phyloP scores from a whole-genome alignment of 2,113 vertebrate genomes.

The Ptychochromis oligacanthus region DNA sequence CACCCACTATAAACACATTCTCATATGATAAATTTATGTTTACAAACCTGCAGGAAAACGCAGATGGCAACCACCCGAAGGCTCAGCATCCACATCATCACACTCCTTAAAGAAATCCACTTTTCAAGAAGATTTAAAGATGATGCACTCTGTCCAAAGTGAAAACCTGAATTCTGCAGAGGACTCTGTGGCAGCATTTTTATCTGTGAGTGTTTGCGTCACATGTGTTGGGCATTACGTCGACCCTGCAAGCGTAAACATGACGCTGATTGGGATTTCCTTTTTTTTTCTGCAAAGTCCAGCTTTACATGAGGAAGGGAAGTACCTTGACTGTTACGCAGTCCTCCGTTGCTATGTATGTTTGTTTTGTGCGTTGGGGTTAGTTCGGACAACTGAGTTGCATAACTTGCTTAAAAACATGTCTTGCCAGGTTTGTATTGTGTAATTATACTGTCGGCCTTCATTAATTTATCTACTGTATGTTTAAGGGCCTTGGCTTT shows the following conservation, averaged over 20 bases:
- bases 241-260: background rate
- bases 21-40: background rate
- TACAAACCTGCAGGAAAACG: conserved; percentile 58
- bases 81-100: conserved; percentile 43
- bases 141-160: background rate
- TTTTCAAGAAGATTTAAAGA: too few relatives aligned
- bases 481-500: background rate
- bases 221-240: background rate
- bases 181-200: background rate
- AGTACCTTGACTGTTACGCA: background rate
- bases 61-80: conserved; percentile 27
- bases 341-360: background rate
- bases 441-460: background rate
- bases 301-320: conserved; percentile 43
- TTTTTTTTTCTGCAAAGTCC: conserved; percentile 20
- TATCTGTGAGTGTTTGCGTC: conserved; percentile 41
- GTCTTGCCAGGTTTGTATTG: background rate
- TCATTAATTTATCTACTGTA: background rate
- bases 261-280: conserved; percentile 22
- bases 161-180: background rate
- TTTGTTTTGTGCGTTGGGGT: background rate
- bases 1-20: background rate
- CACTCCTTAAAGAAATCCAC: background rate
- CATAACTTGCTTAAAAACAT: background rate
- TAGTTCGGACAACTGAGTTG: background rate